Percentiles rank a stretch among this genome's conserved stretches.
Evolutionary conservation across 2,113 vertebrate species (phyloP).

Genomic region (Spea multiplicata): DNA sequence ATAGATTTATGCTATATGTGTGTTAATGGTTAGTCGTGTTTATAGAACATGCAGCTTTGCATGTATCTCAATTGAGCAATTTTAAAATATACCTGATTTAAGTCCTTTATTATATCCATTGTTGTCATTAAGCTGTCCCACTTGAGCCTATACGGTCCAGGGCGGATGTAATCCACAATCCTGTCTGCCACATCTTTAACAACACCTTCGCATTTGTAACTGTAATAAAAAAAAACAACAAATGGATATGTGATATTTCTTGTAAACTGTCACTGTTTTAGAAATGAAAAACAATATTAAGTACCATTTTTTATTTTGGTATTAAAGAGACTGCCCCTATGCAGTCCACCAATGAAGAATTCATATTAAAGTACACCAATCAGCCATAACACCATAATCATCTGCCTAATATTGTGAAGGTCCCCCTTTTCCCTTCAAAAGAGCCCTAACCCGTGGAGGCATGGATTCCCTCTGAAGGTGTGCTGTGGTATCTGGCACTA

Average conservation of each 20-base stretch:
- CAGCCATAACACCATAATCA: no score
- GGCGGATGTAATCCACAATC: conserved; percentile 77
- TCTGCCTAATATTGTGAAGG: no score
- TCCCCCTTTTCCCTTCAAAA: no score
- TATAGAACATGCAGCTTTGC: no score
- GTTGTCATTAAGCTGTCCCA: conserved; percentile 85
- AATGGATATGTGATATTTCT: conserved; percentile 22
- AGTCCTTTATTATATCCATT: conserved; percentile 75
- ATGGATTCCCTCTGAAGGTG: no score
- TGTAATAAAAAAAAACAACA: conserved; percentile 54
- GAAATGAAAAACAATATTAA: not conserved
- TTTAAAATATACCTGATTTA: conserved; percentile 67
- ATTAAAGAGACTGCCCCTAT: not conserved
- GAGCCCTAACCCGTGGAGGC: no score
- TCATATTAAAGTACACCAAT: no score
- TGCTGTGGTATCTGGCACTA: no score
- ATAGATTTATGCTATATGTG: no score
- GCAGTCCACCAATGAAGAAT: no score
- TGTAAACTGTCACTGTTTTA: not conserved
- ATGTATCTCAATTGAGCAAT: no score
- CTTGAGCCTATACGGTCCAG: conserved; percentile 73
- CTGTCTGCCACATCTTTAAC: conserved; percentile 65
- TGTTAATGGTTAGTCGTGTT: no score
- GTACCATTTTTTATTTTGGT: not conserved
- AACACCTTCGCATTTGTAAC: conserved; percentile 79